Percentiles rank a stretch among this genome's conserved stretches.
Conservation (phyloP, 2,888 invertebrate genomes). For the Stratiomys singularior region DNA sequence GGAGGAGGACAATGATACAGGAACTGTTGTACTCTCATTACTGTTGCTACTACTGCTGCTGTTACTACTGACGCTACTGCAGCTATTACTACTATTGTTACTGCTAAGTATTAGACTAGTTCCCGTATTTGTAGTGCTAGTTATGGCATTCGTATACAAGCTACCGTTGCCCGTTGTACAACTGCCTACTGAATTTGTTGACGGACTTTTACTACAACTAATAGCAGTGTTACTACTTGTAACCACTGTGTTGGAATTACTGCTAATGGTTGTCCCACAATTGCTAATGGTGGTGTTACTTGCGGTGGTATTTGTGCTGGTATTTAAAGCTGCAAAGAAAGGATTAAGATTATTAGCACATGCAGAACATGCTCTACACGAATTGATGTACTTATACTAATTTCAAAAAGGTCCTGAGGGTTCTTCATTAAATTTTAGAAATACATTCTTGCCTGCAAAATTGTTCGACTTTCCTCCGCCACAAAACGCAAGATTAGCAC, state of each 20-base stretch:
- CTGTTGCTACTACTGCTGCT: slow-evolving; percentile 48
- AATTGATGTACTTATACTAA: no score
- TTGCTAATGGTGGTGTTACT: slow-evolving; percentile 48
- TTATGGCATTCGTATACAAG: slow-evolving; percentile 47
- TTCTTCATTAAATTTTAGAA: no score
- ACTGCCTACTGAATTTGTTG: slow-evolving; percentile 43
- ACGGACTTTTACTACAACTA: slow-evolving; percentile 47
- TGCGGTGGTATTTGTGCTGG: slow-evolving; percentile 46
- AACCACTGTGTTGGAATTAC: slow-evolving; percentile 29
- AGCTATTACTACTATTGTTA: slow-evolving; percentile 56
- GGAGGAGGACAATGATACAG: slow-evolving; percentile 50
- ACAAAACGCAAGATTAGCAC: no score
- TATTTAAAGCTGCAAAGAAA: slow-evolving; percentile 50
- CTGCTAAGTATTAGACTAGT: slow-evolving; percentile 53
- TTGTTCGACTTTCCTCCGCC: no score
- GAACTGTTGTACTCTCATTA: slow-evolving; percentile 51
- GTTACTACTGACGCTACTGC: slow-evolving; percentile 55
- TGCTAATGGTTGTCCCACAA: slow-evolving; percentile 33
- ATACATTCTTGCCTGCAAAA: no score
- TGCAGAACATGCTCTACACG: neutral
- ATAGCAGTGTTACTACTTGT: slow-evolving; percentile 52
- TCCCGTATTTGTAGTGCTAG: slow-evolving; percentile 45
- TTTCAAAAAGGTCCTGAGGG: no score
- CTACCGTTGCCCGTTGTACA: slow-evolving; percentile 48
- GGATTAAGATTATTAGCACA: neutral